phyloP scores from a whole-genome alignment of 2,888 invertebrate species.

The Punctoribates punctum region DNA sequence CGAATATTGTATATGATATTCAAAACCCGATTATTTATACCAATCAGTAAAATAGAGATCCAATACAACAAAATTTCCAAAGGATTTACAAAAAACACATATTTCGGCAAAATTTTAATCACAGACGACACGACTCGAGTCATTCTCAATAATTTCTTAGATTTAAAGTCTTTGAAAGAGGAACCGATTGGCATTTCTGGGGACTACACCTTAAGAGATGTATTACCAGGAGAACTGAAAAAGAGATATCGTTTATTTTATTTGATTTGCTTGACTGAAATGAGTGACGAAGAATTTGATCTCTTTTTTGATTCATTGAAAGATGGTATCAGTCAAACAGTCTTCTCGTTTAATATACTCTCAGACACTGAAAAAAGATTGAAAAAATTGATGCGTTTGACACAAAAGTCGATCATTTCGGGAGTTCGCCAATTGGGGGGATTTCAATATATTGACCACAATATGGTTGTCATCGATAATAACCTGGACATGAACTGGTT shows the following conservation, averaged over 20 bases:
- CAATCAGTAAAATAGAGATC: slow-evolving; percentile 3
- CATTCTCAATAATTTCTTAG: not conserved
- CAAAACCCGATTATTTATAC: slow-evolving; percentile 13
- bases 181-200: slow-evolving; percentile 13
- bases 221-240: not conserved
- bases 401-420: not conserved
- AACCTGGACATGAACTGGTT: slow-evolving; percentile 24
- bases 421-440: slow-evolving; percentile 5
- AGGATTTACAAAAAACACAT: not conserved
- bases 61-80: not conserved
- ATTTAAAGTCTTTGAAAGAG: not conserved
- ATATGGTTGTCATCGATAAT: slow-evolving; percentile 20
- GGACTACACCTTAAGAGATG: slow-evolving; percentile 6
- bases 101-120: slow-evolving; percentile 4
- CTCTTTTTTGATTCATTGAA: not conserved
- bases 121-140: not conserved
- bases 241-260: slow-evolving; percentile 21
- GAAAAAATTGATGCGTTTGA: not conserved
- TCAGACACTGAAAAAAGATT: not conserved
- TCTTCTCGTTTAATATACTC: slow-evolving; percentile 3
- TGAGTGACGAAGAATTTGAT: slow-evolving; percentile 20
- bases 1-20: slow-evolving; percentile 2
- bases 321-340: slow-evolving; percentile 1
- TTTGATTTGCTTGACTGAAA: slow-evolving; percentile 1
- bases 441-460: slow-evolving; percentile 10